These are phyloP conservation scores for Zaprionus tsacasi DNA, from an alignment of 1,140 invertebrate genomes.

Conservation along the genomic window DNA sequence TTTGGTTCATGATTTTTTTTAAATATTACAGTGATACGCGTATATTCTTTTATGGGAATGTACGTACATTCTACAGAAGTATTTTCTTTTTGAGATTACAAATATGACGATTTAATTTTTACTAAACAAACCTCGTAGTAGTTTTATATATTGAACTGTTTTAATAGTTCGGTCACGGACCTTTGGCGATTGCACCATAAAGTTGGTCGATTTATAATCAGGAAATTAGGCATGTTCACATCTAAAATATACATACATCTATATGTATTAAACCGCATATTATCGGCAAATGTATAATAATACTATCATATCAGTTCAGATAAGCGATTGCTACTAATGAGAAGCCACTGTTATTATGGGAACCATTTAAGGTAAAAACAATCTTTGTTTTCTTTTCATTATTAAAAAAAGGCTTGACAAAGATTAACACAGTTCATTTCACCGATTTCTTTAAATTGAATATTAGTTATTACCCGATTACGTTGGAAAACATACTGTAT, in stretches of 20 bases:
- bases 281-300: background rate
- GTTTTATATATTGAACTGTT: background rate
- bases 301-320: background rate
- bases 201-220: background rate
- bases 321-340: background rate
- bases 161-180: constrained; percentile 16
- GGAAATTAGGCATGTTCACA: constrained; percentile 1
- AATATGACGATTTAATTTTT: background rate
- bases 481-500: background rate
- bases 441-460: background rate
- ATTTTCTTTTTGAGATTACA: background rate
- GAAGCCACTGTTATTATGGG: background rate
- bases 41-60: background rate
- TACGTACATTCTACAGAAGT: background rate
- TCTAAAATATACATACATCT: background rate
- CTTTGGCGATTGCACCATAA: background rate
- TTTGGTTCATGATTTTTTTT: background rate
- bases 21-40: background rate
- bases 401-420: background rate
- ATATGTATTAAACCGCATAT: background rate
- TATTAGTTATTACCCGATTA: background rate
- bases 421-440: background rate
- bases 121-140: background rate
- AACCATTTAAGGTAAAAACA: background rate
- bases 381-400: background rate